Evolutionary conservation across 2,888 invertebrate genomes (phyloP).

Genomic region (Dynastes grantii): DNA sequence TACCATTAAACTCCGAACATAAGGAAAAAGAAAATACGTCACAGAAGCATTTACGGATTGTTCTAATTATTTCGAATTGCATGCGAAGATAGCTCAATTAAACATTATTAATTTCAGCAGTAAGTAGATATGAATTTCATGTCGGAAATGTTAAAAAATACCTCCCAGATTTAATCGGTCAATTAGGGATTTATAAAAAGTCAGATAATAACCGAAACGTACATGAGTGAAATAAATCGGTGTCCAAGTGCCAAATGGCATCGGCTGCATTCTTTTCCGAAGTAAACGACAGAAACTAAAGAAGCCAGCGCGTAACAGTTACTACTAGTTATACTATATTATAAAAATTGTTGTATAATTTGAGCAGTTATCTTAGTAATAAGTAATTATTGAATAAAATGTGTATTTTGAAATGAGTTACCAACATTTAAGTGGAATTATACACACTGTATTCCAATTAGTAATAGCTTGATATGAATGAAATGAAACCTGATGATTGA

Average conservation of each 20-base stretch:
- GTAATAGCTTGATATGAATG: no score
- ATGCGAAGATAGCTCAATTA: slow-evolving; percentile 46
- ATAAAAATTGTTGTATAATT: no score
- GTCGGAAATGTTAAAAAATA: slow-evolving; percentile 58
- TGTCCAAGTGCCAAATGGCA: slow-evolving; percentile 32
- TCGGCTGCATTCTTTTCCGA: slow-evolving; percentile 34
- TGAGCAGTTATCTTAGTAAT: not conserved
- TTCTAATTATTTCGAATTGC: slow-evolving; percentile 42
- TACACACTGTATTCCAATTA: no score
- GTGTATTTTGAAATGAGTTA: no score
- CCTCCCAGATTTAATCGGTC: slow-evolving; percentile 64
- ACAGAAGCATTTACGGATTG: slow-evolving; percentile 31
- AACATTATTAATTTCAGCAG: slow-evolving; percentile 50
- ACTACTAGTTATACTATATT: no score
- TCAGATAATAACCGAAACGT: slow-evolving; percentile 20
- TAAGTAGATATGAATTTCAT: slow-evolving; percentile 49
- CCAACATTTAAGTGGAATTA: no score
- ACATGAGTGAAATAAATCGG: slow-evolving; percentile 34
- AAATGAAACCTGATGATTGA: not conserved
- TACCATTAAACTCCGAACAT: not conserved
- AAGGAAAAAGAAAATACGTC: not conserved
- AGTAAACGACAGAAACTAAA: not conserved
- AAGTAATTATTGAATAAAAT: no score
- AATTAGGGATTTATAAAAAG: slow-evolving; percentile 57
- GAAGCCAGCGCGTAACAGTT: no score